Evolutionary conservation across 2,797 vertebrate species (phyloP), one percentile per base, ranked within the genome.

Genomic region (Scarus forsteni): DNA sequence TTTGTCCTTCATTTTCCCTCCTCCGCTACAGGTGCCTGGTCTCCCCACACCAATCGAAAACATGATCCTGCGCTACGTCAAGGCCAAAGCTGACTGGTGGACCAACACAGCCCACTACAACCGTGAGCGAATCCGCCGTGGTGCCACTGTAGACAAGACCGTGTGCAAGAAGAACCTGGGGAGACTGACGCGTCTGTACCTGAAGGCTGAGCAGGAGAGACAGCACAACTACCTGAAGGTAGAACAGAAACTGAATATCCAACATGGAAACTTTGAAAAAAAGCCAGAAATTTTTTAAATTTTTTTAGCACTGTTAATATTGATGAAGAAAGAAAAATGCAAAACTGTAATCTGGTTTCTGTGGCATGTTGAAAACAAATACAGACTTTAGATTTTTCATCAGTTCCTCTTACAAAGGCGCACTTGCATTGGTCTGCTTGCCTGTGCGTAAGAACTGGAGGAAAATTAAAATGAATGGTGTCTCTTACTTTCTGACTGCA

Each of bases 11-110:
- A 3, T 11, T 36, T 48, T 11, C 1, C 19, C 18, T 34, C 2
- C 1, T 2, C 66, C 15, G 10, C 60, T 60, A 19, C 70, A 99
- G 98, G 98, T 99, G 19, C 98, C 98, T 0, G 98, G 98, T 7
- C 93, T 99, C 54, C 98, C 98, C 49, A 99, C 98, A 27, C 98
- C 98, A 35, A 99, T 99, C 64, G 98, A 99, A 89, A 99, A 99
- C 92, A 99, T 99, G 98, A 99, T 99, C 89, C 91, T 99, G 88
- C 96, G 98, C 16, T 99, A 99, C 0, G 98, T 99, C 86, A 99
- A 99, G 82, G 98, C 98, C 46, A 99, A 99, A 91, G 98, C 98
- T 40, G 98, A 99, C 87, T 99, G 98, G 98, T 99, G 98, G 98
- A 99, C 98, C 79, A 99, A 99, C 77, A 99, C 98, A 0, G 98